Evolutionary conservation across 2,797 vertebrate species (phyloP).

Genomic region (Eleutherodactylus coqui): DNA sequence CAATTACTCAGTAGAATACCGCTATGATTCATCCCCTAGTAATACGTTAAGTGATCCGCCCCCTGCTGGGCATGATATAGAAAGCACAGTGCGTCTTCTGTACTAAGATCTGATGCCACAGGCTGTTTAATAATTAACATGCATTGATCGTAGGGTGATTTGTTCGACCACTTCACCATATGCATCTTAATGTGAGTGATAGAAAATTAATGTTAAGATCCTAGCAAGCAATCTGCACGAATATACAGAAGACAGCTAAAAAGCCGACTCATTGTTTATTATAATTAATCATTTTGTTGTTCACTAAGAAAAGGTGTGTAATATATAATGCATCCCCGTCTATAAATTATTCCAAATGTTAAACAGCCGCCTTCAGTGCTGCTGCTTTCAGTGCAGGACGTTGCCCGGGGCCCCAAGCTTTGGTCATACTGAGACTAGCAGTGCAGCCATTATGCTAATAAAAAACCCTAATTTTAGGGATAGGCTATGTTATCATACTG

Average conservation of each 20-base stretch:
- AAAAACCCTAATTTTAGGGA: too few relatives aligned
- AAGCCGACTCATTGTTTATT: background rate
- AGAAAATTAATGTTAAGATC: background rate
- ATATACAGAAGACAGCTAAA: background rate
- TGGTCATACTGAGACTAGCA: background rate
- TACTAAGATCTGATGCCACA: background rate
- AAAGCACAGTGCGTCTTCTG: background rate
- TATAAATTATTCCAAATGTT: constrained; percentile 3
- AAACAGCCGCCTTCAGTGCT: background rate
- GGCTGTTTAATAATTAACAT: background rate
- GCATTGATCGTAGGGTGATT: background rate
- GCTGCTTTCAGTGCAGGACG: background rate
- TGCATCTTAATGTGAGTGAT: background rate
- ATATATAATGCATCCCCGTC: background rate
- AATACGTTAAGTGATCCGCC: background rate
- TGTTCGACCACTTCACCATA: background rate
- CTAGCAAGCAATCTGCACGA: background rate
- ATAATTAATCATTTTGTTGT: background rate
- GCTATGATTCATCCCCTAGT: background rate
- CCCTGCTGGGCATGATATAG: background rate
- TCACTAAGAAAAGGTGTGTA: background rate
- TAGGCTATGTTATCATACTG: background rate
- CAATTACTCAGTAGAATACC: background rate
- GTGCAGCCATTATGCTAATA: background rate
- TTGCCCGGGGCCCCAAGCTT: background rate